Evolutionary conservation across 2,113 vertebrate genomes (phyloP).

Genomic region (Saiga tatarica): DNA sequence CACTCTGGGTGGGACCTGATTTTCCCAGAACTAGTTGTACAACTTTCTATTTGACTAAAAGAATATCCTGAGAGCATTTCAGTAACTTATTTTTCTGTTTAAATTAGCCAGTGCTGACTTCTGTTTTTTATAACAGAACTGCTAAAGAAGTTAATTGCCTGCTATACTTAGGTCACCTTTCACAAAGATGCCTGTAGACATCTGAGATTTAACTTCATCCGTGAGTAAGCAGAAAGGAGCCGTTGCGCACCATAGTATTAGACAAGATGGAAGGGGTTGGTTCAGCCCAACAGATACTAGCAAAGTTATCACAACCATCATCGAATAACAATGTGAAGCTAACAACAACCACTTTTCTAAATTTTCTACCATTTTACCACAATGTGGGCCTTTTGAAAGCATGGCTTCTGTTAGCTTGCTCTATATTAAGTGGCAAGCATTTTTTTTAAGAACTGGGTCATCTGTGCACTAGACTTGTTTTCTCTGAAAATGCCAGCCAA

Average conservation of each 20-base stretch:
- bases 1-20: background rate
- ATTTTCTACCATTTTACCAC: background rate
- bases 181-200: background rate
- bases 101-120: background rate
- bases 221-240: background rate
- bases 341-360: background rate
- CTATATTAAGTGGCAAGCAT: background rate
- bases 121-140: background rate
- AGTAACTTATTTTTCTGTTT: background rate
- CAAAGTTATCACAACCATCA: background rate
- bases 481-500: conserved; percentile 35
- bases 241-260: background rate
- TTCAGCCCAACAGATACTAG: background rate
- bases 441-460: conserved; percentile 33
- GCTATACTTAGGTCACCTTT: background rate
- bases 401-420: background rate
- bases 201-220: background rate
- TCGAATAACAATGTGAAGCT: background rate
- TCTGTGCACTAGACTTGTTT: background rate
- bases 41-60: background rate
- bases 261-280: background rate
- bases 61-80: background rate
- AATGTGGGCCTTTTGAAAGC: background rate
- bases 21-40: background rate
- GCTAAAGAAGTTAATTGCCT: background rate